Conservation (phyloP, 2,113 vertebrate genomes). For the Zapornia atra region DNA sequence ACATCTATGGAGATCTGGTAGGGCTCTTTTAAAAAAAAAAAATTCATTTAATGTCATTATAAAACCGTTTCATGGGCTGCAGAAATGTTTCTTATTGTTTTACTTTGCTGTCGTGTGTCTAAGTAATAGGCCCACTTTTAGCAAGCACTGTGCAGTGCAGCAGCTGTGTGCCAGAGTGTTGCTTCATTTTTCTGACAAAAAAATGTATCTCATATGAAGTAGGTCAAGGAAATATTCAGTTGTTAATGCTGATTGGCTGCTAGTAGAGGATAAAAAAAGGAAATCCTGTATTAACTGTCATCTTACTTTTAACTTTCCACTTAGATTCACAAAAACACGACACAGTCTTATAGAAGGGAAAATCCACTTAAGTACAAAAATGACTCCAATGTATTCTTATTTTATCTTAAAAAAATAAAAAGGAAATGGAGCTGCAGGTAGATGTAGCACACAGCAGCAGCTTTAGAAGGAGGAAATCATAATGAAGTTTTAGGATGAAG, state of each 20-base stretch:
- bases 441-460: background rate
- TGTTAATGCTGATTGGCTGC: background rate
- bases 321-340: background rate
- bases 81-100: background rate
- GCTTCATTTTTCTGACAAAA: background rate
- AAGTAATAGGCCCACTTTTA: background rate
- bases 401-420: background rate
- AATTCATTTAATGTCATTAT: conserved; percentile 10
- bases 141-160: background rate
- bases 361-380: background rate
- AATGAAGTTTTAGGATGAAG: background rate
- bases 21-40: background rate
- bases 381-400: background rate
- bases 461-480: background rate
- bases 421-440: background rate
- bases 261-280: background rate
- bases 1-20: background rate
- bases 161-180: background rate
- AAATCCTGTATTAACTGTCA: background rate
- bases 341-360: background rate
- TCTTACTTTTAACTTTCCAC: background rate
- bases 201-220: background rate
- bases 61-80: background rate
- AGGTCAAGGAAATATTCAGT: background rate
- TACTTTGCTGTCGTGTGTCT: background rate